These are phyloP conservation scores for Limnephilus auricula DNA, from an alignment of 2,888 invertebrate species.

Conservation along the genomic window DNA sequence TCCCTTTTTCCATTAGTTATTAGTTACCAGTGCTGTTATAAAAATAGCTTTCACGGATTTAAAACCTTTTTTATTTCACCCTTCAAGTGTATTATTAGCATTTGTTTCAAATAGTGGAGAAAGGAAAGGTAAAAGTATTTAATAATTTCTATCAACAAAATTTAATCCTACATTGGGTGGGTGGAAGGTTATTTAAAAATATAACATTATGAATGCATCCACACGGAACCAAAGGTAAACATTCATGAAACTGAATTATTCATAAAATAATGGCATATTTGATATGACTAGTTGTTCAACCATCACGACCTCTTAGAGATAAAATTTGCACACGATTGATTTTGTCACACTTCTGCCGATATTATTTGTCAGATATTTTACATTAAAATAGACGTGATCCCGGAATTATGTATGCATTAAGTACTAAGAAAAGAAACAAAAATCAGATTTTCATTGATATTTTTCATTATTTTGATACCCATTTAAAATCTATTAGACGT, in stretches of 20 bases:
- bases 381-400: neutral
- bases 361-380: neutral
- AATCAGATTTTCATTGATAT: neutral
- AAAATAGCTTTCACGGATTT: too few relatives aligned
- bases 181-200: neutral
- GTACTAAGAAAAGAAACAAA: neutral
- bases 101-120: too few relatives aligned
- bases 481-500: neutral
- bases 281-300: neutral
- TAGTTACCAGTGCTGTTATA: too few relatives aligned
- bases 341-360: neutral
- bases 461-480: neutral
- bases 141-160: neutral
- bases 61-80: too few relatives aligned
- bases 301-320: slow-evolving; percentile 14
- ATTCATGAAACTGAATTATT: neutral
- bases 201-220: neutral
- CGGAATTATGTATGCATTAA: neutral
- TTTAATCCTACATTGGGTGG: neutral
- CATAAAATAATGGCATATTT: neutral
- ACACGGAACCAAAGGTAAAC: neutral
- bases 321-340: slow-evolving; percentile 17
- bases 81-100: too few relatives aligned
- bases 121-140: too few relatives aligned
- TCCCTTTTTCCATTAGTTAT: too few relatives aligned